Percentiles rank a stretch among this genome's conserved stretches.
Conservation (phyloP, 2,797 vertebrate genomes). For the Gymnodraco acuticeps region DNA sequence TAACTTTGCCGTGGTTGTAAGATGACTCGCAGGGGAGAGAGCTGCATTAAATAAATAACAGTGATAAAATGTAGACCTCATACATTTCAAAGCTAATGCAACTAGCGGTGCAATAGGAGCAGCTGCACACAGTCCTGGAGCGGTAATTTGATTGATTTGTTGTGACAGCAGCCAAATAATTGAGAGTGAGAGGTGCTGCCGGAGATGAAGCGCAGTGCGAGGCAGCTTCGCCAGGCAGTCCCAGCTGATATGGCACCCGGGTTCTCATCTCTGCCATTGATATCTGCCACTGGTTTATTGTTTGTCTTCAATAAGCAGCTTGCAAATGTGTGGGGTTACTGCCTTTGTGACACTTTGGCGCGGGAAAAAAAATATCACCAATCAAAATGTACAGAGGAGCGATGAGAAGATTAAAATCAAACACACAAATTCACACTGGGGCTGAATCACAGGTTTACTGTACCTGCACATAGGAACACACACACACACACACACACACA, state of each 20-base stretch:
- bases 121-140: slow-evolving; percentile 93
- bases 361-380: slow-evolving; percentile 69
- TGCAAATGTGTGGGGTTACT: slow-evolving; percentile 82
- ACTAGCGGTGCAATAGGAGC: slow-evolving; percentile 90
- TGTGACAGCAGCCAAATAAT: slow-evolving; percentile 99
- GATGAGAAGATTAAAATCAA: slow-evolving; percentile 73
- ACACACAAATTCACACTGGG: slow-evolving; percentile 55
- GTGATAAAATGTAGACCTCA: slow-evolving; percentile 95
- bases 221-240: slow-evolving; percentile 90
- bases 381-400: slow-evolving; percentile 74
- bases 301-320: slow-evolving; percentile 88
- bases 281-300: slow-evolving; percentile 88
- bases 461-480: slow-evolving; percentile 52
- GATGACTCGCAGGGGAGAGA: slow-evolving; percentile 87
- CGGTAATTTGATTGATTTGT: slow-evolving; percentile 99
- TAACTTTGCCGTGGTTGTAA: slow-evolving; percentile 89
- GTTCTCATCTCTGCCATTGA: slow-evolving; percentile 90
- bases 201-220: slow-evolving; percentile 91
- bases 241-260: slow-evolving; percentile 89
- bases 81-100: slow-evolving; percentile 97
- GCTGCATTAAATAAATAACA: slow-evolving; percentile 96
- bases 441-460: slow-evolving; percentile 56
- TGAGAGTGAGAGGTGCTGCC: slow-evolving; percentile 99
- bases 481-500: slow-evolving; percentile 1
- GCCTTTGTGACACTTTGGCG: slow-evolving; percentile 80